These are phyloP conservation scores for Mellilla xanthometata DNA, from an alignment of 2,888 invertebrate species.

Conservation along the genomic window DNA sequence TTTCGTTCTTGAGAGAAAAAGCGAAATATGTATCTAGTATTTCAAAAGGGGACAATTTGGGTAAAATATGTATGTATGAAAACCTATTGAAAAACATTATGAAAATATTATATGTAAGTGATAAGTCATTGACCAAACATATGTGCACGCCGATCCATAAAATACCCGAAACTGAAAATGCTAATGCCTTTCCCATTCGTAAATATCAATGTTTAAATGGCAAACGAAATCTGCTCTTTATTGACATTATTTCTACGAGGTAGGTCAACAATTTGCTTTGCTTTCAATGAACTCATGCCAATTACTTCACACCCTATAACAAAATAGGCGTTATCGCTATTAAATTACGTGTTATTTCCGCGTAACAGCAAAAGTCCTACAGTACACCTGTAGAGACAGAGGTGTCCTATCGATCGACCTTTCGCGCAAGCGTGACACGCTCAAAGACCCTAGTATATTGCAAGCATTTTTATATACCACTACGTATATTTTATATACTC, in stretches of 20 bases:
- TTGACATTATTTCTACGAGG: slow-evolving; percentile 41
- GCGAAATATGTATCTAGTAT: no score
- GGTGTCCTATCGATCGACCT: slow-evolving; percentile 59
- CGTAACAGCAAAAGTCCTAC: slow-evolving; percentile 6
- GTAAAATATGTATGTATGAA: no score
- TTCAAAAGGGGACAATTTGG: no score
- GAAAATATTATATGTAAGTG: background rate
- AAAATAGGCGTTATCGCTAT: slow-evolving; percentile 9
- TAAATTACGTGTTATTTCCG: slow-evolving; percentile 16
- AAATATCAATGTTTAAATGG: slow-evolving; percentile 31
- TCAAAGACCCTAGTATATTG: no score
- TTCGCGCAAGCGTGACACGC: slow-evolving; percentile 68
- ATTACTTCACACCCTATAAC: background rate
- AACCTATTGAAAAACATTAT: no score
- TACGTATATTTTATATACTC: no score
- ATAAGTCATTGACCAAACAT: slow-evolving; percentile 10
- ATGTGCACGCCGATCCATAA: slow-evolving; percentile 23
- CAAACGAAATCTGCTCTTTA: slow-evolving; percentile 41
- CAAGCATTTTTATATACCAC: no score
- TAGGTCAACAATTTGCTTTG: slow-evolving; percentile 46
- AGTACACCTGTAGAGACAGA: slow-evolving; percentile 38
- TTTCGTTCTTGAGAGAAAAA: no score
- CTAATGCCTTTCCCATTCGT: slow-evolving; percentile 27
- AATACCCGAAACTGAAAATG: slow-evolving; percentile 25
- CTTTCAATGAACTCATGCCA: slow-evolving; percentile 38